phyloP scores from a whole-genome alignment of 2,113 vertebrate genomes.

The Uria aalge region DNA sequence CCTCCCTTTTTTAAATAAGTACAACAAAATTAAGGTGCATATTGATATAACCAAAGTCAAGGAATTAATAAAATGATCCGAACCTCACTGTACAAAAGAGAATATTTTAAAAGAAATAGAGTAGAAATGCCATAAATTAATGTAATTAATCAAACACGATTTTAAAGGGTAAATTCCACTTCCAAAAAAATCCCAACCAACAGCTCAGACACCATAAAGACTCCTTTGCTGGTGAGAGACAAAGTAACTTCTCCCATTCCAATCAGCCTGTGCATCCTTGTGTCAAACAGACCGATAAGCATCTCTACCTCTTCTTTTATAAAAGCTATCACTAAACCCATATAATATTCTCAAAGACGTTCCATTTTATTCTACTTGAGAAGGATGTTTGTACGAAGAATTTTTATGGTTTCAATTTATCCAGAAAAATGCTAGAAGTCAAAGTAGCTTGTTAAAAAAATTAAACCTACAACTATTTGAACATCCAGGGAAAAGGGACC shows the following conservation, averaged over 20 bases:
- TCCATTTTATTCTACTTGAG: background rate
- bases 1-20: background rate
- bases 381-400: background rate
- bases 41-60: background rate
- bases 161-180: background rate
- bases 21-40: background rate
- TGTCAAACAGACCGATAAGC: accelerated
- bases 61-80: background rate
- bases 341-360: background rate
- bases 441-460: background rate
- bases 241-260: background rate
- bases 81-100: background rate
- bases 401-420: background rate
- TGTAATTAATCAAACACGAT: background rate
- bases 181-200: background rate
- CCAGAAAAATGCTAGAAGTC: background rate
- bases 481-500: background rate
- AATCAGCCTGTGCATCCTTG: background rate
- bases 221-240: background rate
- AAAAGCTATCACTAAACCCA: background rate
- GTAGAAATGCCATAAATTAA: background rate
- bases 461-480: background rate
- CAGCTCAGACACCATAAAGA: background rate
- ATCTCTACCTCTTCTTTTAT: background rate
- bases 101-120: background rate